These are phyloP conservation scores for Sus scrofa DNA, from an alignment of 2,113 vertebrate species.

Conservation along the genomic window T2T-Sscrofa CM000816.6:36927501-36928000, in stretches of 20 bases:
- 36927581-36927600: conserved; percentile 18
- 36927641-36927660: not conserved
- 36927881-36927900: not conserved
- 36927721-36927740: conserved; percentile 37
- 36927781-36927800: not conserved
- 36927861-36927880: not conserved
- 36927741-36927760: conserved; percentile 8
- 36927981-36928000: conserved; percentile 84
- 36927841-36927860: not conserved
- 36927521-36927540: conserved; percentile 99
- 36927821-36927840: not conserved
- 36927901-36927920: not conserved
- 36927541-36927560: conserved; percentile 93
- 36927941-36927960: not conserved
- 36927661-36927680: conserved; percentile 35
- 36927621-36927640: not conserved
- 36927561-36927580: conserved; percentile 14
- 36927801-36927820: conserved; percentile 26
- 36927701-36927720: conserved; percentile 4
- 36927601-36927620: conserved; percentile 23
- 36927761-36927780: not conserved
- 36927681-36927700: not conserved
- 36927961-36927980: conserved; percentile 29
- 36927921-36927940: conserved; percentile 2
- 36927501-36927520: conserved; percentile 97